Conservation (phyloP, 2,888 invertebrate genomes). For the Drosophila flavopinicola region DNA sequence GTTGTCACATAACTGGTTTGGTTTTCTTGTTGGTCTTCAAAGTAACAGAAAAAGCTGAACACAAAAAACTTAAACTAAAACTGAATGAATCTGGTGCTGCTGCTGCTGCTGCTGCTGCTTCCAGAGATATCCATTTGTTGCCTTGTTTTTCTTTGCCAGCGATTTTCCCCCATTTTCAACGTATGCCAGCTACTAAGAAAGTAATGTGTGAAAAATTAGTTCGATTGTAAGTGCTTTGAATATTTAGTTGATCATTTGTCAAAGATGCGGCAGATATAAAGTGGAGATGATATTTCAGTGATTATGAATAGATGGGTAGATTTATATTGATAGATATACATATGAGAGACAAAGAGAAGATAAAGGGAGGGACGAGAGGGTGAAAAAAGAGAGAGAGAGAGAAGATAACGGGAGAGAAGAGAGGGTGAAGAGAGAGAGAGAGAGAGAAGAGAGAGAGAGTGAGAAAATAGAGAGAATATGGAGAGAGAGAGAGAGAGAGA, state of each 20-base stretch:
- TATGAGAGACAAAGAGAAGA: too few species aligned
- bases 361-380: too few species aligned
- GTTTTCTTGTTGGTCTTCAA: too few species aligned
- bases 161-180: conserved; percentile 35
- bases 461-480: too few species aligned
- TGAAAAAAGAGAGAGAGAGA: too few species aligned
- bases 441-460: too few species aligned
- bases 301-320: conserved; percentile 3
- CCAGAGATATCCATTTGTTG: conserved; percentile 9
- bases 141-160: background rate
- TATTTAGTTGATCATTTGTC: conserved; percentile 16
- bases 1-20: conserved; percentile 59
- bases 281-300: conserved; percentile 2
- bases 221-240: conserved; percentile 6
- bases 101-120: background rate
- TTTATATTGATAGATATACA: background rate
- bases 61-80: too few species aligned
- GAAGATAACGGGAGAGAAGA: too few species aligned
- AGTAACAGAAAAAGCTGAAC: conserved; percentile 7
- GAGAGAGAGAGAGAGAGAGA: too few species aligned
- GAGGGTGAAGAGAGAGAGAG: too few species aligned
- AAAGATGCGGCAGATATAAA: background rate
- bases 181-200: conserved; percentile 9
- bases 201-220: conserved; percentile 42
- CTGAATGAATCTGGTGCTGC: conserved; percentile 30